A percentile compares a stretch with the other conserved stretches of the same genome.
phyloP scores from a whole-genome alignment of 2,113 vertebrate species.

The Nanorana parkeri region DNA sequence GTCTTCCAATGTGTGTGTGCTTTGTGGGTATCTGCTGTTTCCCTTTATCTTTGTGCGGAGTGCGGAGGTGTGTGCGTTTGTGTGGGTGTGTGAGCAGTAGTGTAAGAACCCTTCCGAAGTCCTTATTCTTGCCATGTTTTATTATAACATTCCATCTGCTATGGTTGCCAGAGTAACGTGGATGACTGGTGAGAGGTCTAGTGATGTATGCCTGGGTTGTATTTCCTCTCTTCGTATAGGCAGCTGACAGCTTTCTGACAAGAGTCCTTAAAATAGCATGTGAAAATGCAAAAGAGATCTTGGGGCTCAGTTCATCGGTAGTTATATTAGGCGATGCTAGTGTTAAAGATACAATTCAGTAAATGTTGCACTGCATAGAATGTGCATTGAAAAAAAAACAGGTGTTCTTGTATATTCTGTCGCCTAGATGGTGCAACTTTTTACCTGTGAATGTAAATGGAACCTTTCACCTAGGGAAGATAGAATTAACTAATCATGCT shows the following conservation, averaged over 20 bases:
- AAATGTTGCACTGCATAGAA: no score
- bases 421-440: background rate
- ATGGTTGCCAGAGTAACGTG: slow-evolving; percentile 50
- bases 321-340: no score
- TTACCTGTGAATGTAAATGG: background rate
- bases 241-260: background rate
- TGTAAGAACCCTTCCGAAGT: background rate
- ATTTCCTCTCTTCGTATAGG: background rate
- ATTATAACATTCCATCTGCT: slow-evolving; percentile 25
- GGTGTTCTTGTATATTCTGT: background rate
- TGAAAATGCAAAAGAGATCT: background rate
- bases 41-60: background rate
- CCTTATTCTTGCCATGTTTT: slow-evolving; percentile 12
- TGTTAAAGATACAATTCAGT: no score
- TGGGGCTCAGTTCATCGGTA: background rate
- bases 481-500: no score
- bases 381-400: no score
- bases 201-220: slow-evolving; percentile 10
- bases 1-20: background rate
- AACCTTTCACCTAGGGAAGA: background rate
- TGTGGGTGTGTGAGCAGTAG: slow-evolving; percentile 5
- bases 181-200: slow-evolving; percentile 5
- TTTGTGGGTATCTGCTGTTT: background rate
- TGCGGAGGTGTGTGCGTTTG: background rate
- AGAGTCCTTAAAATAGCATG: background rate